Evolutionary conservation across 2,888 invertebrate species (phyloP).

Genomic region (Entomobrya proxima): DNA sequence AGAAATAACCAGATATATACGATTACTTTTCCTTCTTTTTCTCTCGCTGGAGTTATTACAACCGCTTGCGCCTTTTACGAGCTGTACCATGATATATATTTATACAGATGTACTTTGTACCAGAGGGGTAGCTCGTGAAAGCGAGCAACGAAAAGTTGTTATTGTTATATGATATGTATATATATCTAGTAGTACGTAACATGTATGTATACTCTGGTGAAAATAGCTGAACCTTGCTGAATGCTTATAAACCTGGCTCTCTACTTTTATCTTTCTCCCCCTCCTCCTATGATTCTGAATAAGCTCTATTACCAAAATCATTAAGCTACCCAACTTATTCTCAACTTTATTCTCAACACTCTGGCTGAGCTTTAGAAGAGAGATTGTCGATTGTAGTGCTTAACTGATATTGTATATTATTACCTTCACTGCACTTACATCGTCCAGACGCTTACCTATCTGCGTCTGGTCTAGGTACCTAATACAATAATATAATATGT

Average conservation of each 20-base stretch:
- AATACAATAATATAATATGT: neutral
- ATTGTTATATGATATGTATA: neutral
- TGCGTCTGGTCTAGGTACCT: neutral
- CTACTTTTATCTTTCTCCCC: neutral
- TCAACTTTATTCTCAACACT: constrained; percentile 28
- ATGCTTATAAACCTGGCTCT: constrained; percentile 39
- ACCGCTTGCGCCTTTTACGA: constrained; percentile 63
- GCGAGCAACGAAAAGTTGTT: neutral
- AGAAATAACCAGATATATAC: neutral
- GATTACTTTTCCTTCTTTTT: constrained; percentile 39
- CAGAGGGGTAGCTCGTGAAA: neutral
- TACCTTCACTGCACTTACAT: constrained; percentile 35
- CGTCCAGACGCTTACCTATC: neutral
- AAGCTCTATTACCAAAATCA: constrained; percentile 65
- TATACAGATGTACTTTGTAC: constrained; percentile 11
- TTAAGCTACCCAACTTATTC: constrained; percentile 61
- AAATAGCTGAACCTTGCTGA: constrained; percentile 44
- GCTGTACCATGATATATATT: constrained; percentile 47
- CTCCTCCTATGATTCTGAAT: constrained; percentile 43
- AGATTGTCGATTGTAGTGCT: constrained; percentile 13
- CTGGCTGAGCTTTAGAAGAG: constrained; percentile 51
- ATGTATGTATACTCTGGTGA: constrained; percentile 16
- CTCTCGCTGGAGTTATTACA: constrained; percentile 64
- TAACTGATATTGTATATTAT: constrained; percentile 53
- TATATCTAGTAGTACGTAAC: neutral